Base-by-base conservation (phyloP, 2,113 vertebrate species). In the Strix uralensis region DNA sequence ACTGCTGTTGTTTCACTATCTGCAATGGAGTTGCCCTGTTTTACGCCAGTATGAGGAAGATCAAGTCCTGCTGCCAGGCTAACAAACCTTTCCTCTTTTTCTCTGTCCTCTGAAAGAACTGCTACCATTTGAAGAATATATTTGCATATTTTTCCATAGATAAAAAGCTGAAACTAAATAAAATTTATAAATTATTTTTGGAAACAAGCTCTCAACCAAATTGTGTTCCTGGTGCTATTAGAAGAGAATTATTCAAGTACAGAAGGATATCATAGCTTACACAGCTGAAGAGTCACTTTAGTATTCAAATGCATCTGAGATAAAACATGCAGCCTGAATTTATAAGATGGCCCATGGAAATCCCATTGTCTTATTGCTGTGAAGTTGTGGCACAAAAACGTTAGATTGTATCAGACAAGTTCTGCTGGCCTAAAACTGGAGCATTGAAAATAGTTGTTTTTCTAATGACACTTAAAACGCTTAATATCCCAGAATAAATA, bases 131-230 rank as follows among this genome's bases (percentile, higher is more conserved):
- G 58, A 88, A 70, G 72, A 96, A 86, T 74, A 81, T 70, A 34
- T 95, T 82, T 91, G 71, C 81, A 95, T 95, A 78, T 87, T 90
- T 95, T 96, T 93, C 79, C 44, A 81, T 82, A 70, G 52, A 47
- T 88, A 89, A 88, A 92, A 95, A 73, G 44, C 78, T 77, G 69
- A 90, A 91, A 81, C 29, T 61, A 92, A 96, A 91, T 67, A 79
- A 87, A 94, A 97, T 55, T 58, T 86, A 58, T 49, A 61, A 67
- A 87, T 66, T 93, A 87, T 89, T 93, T 95, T 83, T 83, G 72
- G 82, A 93, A 94, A 89, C 29, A 87, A 80, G 29, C 36, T 90
- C 67, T 96, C 66, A 90, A 83, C 34, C 18, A 92, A 86, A 79
- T 95, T 79, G 65, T 74, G 20, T 66, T 96, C 77, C 81, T 92